Percentiles rank a stretch among this genome's conserved stretches.
Evolutionary conservation across 2,888 invertebrate genomes (phyloP).

Genomic region (Pyrocoelia pectoralis): DNA sequence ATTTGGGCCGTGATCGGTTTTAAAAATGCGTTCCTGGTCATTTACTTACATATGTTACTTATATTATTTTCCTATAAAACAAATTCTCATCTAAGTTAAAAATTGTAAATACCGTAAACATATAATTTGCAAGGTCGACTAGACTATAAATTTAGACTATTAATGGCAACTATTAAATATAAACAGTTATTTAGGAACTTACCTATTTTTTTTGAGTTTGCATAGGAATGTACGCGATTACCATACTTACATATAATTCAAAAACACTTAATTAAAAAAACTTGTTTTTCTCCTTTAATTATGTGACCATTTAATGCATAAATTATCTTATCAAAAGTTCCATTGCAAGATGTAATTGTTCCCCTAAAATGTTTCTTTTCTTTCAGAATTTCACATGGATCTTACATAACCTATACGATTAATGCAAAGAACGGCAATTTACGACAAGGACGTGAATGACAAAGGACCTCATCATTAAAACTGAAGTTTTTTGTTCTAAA

Average conservation of each 20-base stretch:
- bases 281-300: constrained; percentile 5
- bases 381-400: background rate
- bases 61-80: too few species aligned
- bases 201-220: constrained; percentile 6
- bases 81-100: too few species aligned
- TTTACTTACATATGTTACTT: too few species aligned
- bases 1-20: too few species aligned
- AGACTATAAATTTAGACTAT: constrained; percentile 7
- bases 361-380: background rate
- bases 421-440: background rate
- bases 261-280: constrained; percentile 10
- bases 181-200: constrained; percentile 12
- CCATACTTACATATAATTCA: constrained; percentile 12
- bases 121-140: constrained; percentile 10
- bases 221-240: constrained; percentile 11
- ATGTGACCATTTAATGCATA: background rate
- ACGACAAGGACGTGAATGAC: constrained; percentile 10
- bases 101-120: constrained; percentile 8
- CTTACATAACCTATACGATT: background rate
- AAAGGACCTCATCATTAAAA: constrained; percentile 31
- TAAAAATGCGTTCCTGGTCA: too few species aligned
- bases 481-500: constrained; percentile 20
- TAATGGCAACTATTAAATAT: constrained; percentile 10
- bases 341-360: background rate
- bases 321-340: background rate